Base-by-base conservation (phyloP, 2,888 invertebrate genomes). In the Argyresthia goedartella region DNA sequence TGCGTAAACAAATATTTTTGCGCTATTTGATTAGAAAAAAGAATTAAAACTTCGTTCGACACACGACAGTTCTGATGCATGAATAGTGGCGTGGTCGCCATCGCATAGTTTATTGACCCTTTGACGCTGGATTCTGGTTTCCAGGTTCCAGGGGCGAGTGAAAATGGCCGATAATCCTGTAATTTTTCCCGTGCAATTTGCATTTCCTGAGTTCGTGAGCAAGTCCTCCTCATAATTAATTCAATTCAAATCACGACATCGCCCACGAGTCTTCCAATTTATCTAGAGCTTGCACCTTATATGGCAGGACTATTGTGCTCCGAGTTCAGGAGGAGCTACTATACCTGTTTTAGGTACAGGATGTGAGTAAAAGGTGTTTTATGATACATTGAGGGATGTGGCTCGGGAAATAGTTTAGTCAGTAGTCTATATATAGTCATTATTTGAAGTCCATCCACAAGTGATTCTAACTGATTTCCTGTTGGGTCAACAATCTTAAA, bases 31-130 rank as follows among this genome's bases (percentile, higher is more conserved):
- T 76, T 77, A 76, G 77, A 75, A 25, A 25, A 25, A 25, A 25
- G 25, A 25, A 25, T 25, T 25, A 4, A n/a, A 25, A 25, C 25
- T 25, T 25, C 25, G 25, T 25, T 25, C 25, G 82, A 85, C 85
- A 84, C 85, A 82, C 84, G 82, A 67, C 79, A 80, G 84, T 79
- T 81, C 79, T 78, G 79, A 79, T 78, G 70, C 73, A 80, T 85
- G 84, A 84, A 82, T 84, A 71, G 70, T 67, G 67, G 74, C 73
- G 67, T 71, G 70, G 67, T 68, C 60, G 63, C 66, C 63, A 66
- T 68, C 64, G 71, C 67, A 66, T 76, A 69, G 82, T 84, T 82
- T 81, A 81, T 81, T 82, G 78, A 82, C 80, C 81, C 69, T 71
- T 54, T 61, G 62, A 69, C 57, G 35, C 43, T 15, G 67, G 71